Evolutionary conservation across 2,113 vertebrate genomes (phyloP), one percentile per base, ranked within the genome.

Genomic region (Tachycineta bicolor): DNA sequence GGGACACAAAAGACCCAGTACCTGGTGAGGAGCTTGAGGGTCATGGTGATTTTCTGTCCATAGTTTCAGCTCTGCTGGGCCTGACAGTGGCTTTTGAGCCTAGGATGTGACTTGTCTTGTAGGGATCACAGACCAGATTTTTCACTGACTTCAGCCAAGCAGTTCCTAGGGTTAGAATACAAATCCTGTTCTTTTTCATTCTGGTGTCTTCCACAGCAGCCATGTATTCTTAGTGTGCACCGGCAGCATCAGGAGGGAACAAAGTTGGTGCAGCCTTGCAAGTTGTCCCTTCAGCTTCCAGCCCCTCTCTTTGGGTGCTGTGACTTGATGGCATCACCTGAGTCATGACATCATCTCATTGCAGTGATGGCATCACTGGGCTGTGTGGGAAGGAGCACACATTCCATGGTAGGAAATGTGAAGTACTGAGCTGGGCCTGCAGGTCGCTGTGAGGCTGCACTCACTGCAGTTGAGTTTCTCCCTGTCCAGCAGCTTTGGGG

Each of bases 291-390:
- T 12, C 11, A 41, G 7, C 26, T 83, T 69, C 70, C 41, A 78
- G 13, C 5, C 33, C 31, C 28, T 71, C 18, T 69, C 11, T 55
- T 59, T 75, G 55, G 16, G 5, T 53, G 29, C 44, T 87, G 65
- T 89, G 65, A 75, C 73, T 63, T 26, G 22, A 16, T 55, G 59
- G 49, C 16, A 20, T 56, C 83, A 33, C n/a, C 53, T 0, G 5
- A 56, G 69, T 50, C 53, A 4, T 7, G 31, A 5, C 69, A 31
- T 22, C 44, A 41, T 41, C 62, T 73, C 31, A 3, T 9, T 4
- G 2, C 62, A 49, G 49, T 2, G 2, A 39, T 87, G 39, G 24
- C 53, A 8, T 58, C 0, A 0, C 53, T 53, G 82, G 39, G 15
- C 15, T 37, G 2, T 1, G 3, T 47, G 37, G 49, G 49, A 81